Base-by-base conservation (phyloP, 2,113 vertebrate species). In the Phalacrocorax pelagicus region DNA sequence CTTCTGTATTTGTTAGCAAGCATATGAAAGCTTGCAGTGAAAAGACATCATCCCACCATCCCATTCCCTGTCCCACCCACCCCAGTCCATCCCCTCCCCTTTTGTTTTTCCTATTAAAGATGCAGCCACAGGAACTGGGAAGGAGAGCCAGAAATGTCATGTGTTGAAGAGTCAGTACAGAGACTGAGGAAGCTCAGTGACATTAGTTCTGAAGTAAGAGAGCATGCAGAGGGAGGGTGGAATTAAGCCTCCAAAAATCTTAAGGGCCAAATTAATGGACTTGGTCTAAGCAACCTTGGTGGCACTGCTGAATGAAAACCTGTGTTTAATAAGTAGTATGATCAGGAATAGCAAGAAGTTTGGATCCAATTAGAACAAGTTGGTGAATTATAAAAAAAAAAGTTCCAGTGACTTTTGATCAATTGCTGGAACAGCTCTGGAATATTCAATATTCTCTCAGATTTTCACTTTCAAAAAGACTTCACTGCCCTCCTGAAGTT, bases 371-470 rank as follows among this genome's bases (percentile, higher is more conserved):
- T 72, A 57, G 57, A 86, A 69, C 18, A 72, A 83, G 27, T 1
- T 30, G 18, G 12, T 78, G 49, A 95, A 83, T 66, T 66, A 58
- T 2, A 59, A 0, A 4, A 82, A 81, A 87, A 82, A 90, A 36
- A 88, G 10, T 49, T 70, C 61, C 32, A 81, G 51, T 77, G 40
- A 66, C 67, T 92, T 93, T 26, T 55, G 34, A 92, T 73, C 51
- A 83, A 15, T 62, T 86, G 73, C 49, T 91, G 72, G 32, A 88
- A 78, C 7, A 26, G 67, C 94, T 95, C 80, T 94, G 14, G 15
- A 91, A 84, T 83, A 86, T 49, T 92, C 80, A 91, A 19, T 89
- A 91, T 86, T 86, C 83, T 91, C 47, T 95, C 75, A 91, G 63
- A 86, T 86, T 69, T 94, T 80, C 49, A 86, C 44, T 65, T 96